Percentiles rank a stretch among this genome's conserved stretches.
Evolutionary conservation across 2,797 vertebrate genomes (phyloP).

Genomic region (Spinus pinus): DNA sequence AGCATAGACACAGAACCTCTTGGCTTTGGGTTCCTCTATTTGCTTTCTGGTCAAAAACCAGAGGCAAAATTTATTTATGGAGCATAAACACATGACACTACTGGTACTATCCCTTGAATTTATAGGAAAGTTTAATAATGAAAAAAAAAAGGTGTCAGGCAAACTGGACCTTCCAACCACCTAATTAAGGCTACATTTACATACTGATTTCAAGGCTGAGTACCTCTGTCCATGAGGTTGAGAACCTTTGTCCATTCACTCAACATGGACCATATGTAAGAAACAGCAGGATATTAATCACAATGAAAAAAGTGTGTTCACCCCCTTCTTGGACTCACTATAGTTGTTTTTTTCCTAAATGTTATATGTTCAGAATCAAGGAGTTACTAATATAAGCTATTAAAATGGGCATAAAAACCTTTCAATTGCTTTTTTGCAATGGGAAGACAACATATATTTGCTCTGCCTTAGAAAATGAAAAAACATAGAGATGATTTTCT

Average conservation of each 20-base stretch:
- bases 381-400: background rate
- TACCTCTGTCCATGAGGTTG: constrained; percentile 4
- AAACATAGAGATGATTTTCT: background rate
- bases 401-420: background rate
- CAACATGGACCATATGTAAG: background rate
- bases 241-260: constrained; percentile 6
- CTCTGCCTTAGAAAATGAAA: background rate
- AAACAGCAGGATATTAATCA: background rate
- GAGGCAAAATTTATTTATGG: background rate
- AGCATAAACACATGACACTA: background rate
- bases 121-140: background rate
- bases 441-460: background rate
- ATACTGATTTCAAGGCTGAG: constrained; percentile 43
- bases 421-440: background rate
- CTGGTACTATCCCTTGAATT: background rate
- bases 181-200: constrained; percentile 37
- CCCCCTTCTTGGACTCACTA: background rate
- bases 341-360: background rate
- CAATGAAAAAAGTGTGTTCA: background rate
- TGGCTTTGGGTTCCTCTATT: background rate
- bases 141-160: background rate
- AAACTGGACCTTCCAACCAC: background rate
- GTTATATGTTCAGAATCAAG: background rate
- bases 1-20: background rate
- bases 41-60: background rate